Evolutionary conservation across 1,140 invertebrate species (phyloP).

Genomic region (Pogonomyrmex californicus): DNA sequence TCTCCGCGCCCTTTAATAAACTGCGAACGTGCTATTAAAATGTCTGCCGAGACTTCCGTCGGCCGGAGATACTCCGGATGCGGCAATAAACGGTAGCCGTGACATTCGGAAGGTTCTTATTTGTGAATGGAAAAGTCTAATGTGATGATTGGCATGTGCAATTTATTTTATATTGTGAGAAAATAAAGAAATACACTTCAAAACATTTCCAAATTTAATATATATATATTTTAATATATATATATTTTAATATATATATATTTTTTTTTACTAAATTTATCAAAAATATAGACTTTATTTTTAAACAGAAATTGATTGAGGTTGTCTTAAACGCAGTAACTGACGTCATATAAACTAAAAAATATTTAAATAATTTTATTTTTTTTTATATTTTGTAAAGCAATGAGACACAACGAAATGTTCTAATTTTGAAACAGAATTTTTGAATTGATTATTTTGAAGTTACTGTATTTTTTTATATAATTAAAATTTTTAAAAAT

Average conservation of each 20-base stretch:
- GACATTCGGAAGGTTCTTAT: not conserved
- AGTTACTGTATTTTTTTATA: not conserved
- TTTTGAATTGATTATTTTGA: not conserved
- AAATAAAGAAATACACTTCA: not conserved
- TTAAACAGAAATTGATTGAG: not conserved
- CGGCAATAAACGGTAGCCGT: not conserved
- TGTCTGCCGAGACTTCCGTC: slow-evolving; percentile 9
- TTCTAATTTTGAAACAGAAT: not conserved
- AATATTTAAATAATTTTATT: not conserved
- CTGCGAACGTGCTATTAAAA: slow-evolving; percentile 34
- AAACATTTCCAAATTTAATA: not conserved
- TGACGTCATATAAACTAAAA: not conserved
- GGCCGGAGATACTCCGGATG: slow-evolving; percentile 15
- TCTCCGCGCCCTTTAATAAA: slow-evolving; percentile 33
- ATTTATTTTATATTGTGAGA: not conserved
- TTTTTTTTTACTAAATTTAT: not conserved
- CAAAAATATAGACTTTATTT: not conserved
- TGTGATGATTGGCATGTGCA: not conserved
- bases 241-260: not conserved
- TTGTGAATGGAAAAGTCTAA: slow-evolving; percentile 18
- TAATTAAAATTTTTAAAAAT: not conserved
- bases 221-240: not conserved
- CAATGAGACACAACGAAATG: not conserved
- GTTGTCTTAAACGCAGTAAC: not conserved
- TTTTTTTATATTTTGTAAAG: slow-evolving; percentile 8